Base-by-base conservation (phyloP, 2,113 vertebrate genomes). In the Pholis gunnellus region DNA sequence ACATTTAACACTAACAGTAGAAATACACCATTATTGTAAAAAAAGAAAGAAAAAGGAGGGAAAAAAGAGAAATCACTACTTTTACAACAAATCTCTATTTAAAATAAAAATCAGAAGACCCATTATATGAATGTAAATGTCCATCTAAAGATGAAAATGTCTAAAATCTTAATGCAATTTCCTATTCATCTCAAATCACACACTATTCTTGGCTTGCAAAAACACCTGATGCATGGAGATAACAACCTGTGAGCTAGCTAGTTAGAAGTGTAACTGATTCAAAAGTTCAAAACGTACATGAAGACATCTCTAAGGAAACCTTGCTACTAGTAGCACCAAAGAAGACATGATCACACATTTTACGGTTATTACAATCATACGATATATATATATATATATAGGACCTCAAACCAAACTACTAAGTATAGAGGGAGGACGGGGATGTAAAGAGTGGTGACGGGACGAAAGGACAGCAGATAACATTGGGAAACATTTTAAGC, bases 351-450 rank as follows among this genome's bases (percentile, higher is more conserved):
- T 92, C 88, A 90, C 89, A 92, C 90, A 86, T 84, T 82, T 91
- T 91, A 93, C 90, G 73, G 72, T 93, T 91, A 91, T 92, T 91
- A 94, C 92, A 93, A 91, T 92, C 89, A 91, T 89, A 81, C 84
- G 72, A 61, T 61, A 40, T 65, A 69, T 68, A 86, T 65, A 69
- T 67, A 86, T 87, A 87, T 92, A 91, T 83, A 91, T 81, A 89
- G 85, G 91, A 91, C 86, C 91, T 88, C 88, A 93, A 94, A 91
- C 87, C 90, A 92, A 92, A 91, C 91, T 89, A 93, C 90, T 87
- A 90, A 89, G 82, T 86, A 84, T 79, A 90, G 84, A 85, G 83
- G 73, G 87, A 89, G 87, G 79, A 91, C 82, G 84, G 65, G 60
- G 75, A 50, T 56, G 76, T 70, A 88, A 82, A 72, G 75, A 70